Conservation (phyloP, 2,113 vertebrate species). For the Hippocampus mohnikei region DNA sequence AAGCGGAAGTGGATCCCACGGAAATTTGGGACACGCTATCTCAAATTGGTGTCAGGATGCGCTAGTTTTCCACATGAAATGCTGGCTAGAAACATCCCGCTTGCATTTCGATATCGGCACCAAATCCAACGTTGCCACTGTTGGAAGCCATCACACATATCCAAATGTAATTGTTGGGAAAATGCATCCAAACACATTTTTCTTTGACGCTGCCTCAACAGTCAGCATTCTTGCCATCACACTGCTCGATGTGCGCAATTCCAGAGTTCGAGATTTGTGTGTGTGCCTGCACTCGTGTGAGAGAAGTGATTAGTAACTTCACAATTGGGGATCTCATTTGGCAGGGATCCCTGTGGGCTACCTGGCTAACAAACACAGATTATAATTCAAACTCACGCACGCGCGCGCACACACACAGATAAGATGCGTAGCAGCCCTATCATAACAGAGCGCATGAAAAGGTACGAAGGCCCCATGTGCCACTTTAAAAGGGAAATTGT, state of each 20-base stretch:
- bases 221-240: too few relatives aligned
- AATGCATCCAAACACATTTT: neutral
- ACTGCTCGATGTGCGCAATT: too few relatives aligned
- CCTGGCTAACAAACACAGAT: slow-evolving; percentile 9
- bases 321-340: slow-evolving; percentile 11
- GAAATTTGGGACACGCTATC: neutral
- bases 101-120: neutral
- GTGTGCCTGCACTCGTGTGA: neutral
- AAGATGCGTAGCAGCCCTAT: too few relatives aligned
- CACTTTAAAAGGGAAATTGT: neutral
- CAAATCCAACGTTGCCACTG: neutral
- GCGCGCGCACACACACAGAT: too few relatives aligned
- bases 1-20: slow-evolving; percentile 3
- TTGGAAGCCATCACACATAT: neutral
- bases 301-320: slow-evolving; percentile 1
- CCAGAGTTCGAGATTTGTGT: neutral
- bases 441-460: too few relatives aligned
- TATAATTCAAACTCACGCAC: too few relatives aligned
- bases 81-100: neutral
- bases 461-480: too few relatives aligned
- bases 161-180: slow-evolving; percentile 20
- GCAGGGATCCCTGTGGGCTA: neutral
- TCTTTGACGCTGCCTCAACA: too few relatives aligned
- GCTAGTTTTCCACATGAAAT: neutral
- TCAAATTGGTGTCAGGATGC: slow-evolving; percentile 1